Evolutionary conservation across 2,888 invertebrate species (phyloP).

Genomic region (Phlogophora meticulosa): DNA sequence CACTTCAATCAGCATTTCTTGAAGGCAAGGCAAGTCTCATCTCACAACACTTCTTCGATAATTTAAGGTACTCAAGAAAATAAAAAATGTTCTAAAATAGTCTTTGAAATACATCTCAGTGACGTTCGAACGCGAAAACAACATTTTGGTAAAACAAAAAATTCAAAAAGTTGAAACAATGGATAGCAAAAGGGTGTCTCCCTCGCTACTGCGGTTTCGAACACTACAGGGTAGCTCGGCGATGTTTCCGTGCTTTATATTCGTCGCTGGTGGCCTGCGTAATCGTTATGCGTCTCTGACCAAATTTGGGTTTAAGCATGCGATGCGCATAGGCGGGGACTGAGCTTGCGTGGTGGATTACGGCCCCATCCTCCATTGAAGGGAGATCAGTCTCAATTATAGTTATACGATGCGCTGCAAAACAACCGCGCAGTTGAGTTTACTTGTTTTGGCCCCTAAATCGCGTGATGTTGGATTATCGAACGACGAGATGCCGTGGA

Average conservation of each 20-base stretch:
- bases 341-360: conserved; percentile 34
- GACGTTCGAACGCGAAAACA: neutral
- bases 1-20: neutral
- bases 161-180: no score
- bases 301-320: neutral
- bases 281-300: conserved; percentile 40
- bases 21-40: conserved; percentile 16
- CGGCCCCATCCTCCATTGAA: neutral
- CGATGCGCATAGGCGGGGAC: conserved; percentile 25
- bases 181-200: no score
- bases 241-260: conserved; percentile 18
- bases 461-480: no score
- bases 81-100: neutral
- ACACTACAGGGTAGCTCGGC: neutral
- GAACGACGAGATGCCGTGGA: neutral
- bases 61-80: neutral
- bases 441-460: neutral
- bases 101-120: conserved; percentile 1
- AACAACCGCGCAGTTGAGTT: neutral
- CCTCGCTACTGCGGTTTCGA: conserved; percentile 21
- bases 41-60: conserved; percentile 18
- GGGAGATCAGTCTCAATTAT: no score
- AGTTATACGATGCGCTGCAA: neutral
- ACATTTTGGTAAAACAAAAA: conserved; percentile 33
- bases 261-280: conserved; percentile 25